These are phyloP conservation scores for Notoglanidium macrostoma DNA, from an alignment of 2,797 vertebrate species.

Conservation along the genomic window DNA sequence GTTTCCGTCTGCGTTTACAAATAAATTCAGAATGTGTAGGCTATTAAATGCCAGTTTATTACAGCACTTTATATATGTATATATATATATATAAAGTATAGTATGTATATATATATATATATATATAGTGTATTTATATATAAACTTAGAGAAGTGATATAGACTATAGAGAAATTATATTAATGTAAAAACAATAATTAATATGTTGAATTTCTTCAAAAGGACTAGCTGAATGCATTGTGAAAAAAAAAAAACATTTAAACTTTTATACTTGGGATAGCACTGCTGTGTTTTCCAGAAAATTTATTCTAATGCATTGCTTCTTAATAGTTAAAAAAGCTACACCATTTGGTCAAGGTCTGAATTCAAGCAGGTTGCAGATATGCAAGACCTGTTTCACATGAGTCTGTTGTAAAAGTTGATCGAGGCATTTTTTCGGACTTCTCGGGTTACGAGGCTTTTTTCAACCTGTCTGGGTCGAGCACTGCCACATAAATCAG, in stretches of 20 bases:
- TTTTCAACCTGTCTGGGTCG: constrained; percentile 19
- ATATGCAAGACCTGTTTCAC: constrained; percentile 1
- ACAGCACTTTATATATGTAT: background rate
- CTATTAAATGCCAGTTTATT: background rate
- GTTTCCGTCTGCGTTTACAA: background rate
- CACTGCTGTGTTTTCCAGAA: background rate
- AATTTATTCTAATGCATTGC: background rate
- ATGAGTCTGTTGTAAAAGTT: constrained; percentile 15
- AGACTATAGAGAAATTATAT: background rate
- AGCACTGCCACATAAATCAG: constrained; percentile 21
- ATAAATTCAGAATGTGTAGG: background rate
- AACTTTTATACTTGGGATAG: background rate
- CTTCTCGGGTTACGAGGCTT: constrained; percentile 19
- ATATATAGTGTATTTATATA: background rate
- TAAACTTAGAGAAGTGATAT: no score
- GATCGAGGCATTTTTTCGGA: constrained; percentile 22
- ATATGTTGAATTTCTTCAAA: background rate
- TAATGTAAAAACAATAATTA: background rate
- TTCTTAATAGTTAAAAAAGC: background rate
- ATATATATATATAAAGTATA: background rate
- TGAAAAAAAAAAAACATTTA: background rate
- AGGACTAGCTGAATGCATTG: background rate
- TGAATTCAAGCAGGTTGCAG: constrained; percentile 21
- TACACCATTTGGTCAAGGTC: background rate
- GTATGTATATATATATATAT: background rate